Percentiles rank a stretch among this genome's conserved stretches.
Conservation (phyloP, 2,797 vertebrate species). For the Periophthalmus magnuspinnatus region DNA sequence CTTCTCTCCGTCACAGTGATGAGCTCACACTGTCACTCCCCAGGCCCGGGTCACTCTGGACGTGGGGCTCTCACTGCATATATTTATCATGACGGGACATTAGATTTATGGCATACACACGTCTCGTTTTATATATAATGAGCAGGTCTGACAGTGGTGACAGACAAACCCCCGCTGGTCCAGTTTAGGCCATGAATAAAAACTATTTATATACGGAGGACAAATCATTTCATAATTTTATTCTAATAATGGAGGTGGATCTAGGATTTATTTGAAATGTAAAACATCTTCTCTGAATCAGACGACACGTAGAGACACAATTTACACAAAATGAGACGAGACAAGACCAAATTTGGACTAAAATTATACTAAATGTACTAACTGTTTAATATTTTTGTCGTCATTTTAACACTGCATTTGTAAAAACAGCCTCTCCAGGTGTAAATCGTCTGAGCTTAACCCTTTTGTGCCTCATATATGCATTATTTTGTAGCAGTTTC, state of each 20-base stretch:
- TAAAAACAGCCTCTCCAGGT: too few relatives aligned
- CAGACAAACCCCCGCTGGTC: background rate
- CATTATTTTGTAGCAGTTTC: too few relatives aligned
- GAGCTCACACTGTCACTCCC: constrained; percentile 58
- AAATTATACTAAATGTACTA: too few relatives aligned
- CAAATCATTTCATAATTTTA: background rate
- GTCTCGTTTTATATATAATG: constrained; percentile 31
- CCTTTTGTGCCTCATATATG: too few relatives aligned
- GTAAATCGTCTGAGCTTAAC: too few relatives aligned
- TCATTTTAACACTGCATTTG: too few relatives aligned
- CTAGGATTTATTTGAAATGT: background rate
- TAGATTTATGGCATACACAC: constrained; percentile 10
- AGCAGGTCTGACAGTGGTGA: constrained; percentile 9
- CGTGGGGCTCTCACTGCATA: constrained; percentile 18
- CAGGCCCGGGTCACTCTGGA: constrained; percentile 16
- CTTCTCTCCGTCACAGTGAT: constrained; percentile 61
- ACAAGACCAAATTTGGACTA: too few relatives aligned
- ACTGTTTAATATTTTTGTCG: too few relatives aligned
- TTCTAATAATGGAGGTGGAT: background rate
- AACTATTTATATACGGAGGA: background rate
- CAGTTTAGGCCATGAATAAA: background rate
- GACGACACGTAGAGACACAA: background rate
- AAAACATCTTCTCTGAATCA: background rate
- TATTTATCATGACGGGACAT: constrained; percentile 4
- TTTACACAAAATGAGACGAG: too few relatives aligned